A percentile compares a stretch with the other conserved stretches of the same genome.
Evolutionary conservation across 2,113 vertebrate species (phyloP).

Genomic region (Takifugu bimaculatus): DNA sequence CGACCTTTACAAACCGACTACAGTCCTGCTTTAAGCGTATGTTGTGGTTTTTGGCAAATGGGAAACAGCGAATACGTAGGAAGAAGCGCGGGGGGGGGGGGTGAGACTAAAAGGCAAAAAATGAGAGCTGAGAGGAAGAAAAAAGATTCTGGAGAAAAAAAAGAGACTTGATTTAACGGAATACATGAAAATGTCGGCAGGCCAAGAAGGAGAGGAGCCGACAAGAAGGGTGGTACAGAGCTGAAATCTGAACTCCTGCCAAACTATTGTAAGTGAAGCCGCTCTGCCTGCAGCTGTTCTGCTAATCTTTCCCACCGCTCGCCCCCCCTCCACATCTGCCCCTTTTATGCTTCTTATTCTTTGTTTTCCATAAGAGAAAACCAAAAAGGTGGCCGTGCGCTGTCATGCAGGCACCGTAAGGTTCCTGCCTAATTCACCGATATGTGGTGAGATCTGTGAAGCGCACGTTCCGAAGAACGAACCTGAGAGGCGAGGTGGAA

Average conservation of each 20-base stretch:
- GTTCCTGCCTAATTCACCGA: slow-evolving; percentile 18
- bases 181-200: slow-evolving; percentile 1
- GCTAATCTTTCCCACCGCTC: slow-evolving; percentile 48
- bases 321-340: slow-evolving; percentile 51
- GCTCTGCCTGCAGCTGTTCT: slow-evolving; percentile 58
- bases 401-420: slow-evolving; percentile 25
- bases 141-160: slow-evolving; percentile 3
- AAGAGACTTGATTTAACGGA: slow-evolving; percentile 7
- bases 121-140: slow-evolving; percentile 2
- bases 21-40: slow-evolving; percentile 25
- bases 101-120: neutral
- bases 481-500: slow-evolving; percentile 30
- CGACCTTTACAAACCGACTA: slow-evolving; percentile 46
- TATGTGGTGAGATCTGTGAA: slow-evolving; percentile 13
- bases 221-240: slow-evolving; percentile 34
- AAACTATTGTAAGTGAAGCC: slow-evolving; percentile 55
- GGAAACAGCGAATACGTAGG: slow-evolving; percentile 10
- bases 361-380: slow-evolving; percentile 14
- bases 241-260: slow-evolving; percentile 53
- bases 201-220: slow-evolving; percentile 18
- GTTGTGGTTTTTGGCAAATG: slow-evolving; percentile 44
- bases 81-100: slow-evolving; percentile 1
- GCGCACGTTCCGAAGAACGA: slow-evolving; percentile 3
- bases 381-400: slow-evolving; percentile 37
- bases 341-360: slow-evolving; percentile 54